A percentile compares a stretch with the other conserved stretches of the same genome.
These are phyloP conservation scores for Saimiri boliviensis DNA, from an alignment of 2,113 vertebrate species.

Conservation along the genomic window DNA sequence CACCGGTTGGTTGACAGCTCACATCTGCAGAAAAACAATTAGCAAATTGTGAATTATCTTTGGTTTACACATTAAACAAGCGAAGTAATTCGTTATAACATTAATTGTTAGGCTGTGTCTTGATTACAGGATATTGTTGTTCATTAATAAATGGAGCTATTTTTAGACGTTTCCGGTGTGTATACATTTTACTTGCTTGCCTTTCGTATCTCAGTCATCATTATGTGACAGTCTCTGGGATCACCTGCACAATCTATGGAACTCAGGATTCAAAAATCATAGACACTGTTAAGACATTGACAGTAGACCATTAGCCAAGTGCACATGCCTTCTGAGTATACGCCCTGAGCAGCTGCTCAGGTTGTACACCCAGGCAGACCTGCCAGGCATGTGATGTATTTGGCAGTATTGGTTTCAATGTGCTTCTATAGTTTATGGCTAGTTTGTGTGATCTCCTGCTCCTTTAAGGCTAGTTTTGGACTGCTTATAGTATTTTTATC, in stretches of 20 bases:
- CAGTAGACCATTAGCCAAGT: neutral
- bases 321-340: neutral
- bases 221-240: neutral
- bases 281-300: neutral
- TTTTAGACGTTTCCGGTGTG: constrained; percentile 50
- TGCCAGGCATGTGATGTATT: neutral
- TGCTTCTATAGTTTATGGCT: neutral
- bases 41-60: constrained; percentile 69
- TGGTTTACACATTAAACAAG: constrained; percentile 73
- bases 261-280: neutral
- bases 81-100: constrained; percentile 60
- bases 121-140: constrained; percentile 69
- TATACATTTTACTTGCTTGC: constrained; percentile 7
- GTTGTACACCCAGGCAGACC: fast-evolving
- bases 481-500: neutral
- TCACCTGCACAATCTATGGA: neutral
- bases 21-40: constrained; percentile 72
- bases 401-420: neutral
- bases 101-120: constrained; percentile 56
- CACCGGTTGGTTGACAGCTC: constrained; percentile 49
- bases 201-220: neutral
- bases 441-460: neutral
- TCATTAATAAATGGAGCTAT: constrained; percentile 69
- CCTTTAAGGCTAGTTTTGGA: neutral
- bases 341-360: neutral